Evolutionary conservation across 2,888 invertebrate species (phyloP).

Genomic region (Brachylomia viminalis): DNA sequence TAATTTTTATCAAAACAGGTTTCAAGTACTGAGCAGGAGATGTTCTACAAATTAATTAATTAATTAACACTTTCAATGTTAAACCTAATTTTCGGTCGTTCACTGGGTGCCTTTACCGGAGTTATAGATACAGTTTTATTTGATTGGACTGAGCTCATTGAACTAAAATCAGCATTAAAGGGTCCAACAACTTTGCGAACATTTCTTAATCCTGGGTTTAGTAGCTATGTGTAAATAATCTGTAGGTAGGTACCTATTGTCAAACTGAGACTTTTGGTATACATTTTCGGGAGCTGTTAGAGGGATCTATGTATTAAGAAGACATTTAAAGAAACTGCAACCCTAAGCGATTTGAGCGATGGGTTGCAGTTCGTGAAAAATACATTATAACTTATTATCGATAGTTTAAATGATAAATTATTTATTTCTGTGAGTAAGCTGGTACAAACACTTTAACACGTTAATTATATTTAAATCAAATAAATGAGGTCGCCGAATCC

Average conservation of each 20-base stretch:
- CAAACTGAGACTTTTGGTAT: background rate
- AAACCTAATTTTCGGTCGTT: conserved; percentile 51
- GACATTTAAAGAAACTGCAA: background rate
- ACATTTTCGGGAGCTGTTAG: too few species aligned
- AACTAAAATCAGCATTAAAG: background rate
- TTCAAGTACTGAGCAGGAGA: conserved; percentile 52
- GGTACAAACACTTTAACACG: background rate
- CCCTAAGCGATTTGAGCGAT: too few species aligned
- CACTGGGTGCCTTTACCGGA: conserved; percentile 26
- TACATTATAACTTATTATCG: too few species aligned
- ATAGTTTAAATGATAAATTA: background rate
- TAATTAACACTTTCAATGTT: conserved; percentile 37
- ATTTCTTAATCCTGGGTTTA: background rate
- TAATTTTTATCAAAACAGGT: conserved; percentile 64
- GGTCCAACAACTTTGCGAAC: background rate
- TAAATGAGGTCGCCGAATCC: too few species aligned
- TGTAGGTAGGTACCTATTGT: background rate
- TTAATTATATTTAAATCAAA: background rate
- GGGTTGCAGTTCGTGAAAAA: too few species aligned
- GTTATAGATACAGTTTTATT: conserved; percentile 25
- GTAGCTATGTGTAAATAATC: background rate
- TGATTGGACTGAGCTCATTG: background rate
- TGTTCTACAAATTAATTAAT: conserved; percentile 40
- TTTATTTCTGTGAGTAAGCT: background rate
- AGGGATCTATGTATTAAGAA: background rate